These are phyloP conservation scores for Formicarius rufipectus DNA, from an alignment of 2,113 vertebrate species.

Conservation along the genomic window DNA sequence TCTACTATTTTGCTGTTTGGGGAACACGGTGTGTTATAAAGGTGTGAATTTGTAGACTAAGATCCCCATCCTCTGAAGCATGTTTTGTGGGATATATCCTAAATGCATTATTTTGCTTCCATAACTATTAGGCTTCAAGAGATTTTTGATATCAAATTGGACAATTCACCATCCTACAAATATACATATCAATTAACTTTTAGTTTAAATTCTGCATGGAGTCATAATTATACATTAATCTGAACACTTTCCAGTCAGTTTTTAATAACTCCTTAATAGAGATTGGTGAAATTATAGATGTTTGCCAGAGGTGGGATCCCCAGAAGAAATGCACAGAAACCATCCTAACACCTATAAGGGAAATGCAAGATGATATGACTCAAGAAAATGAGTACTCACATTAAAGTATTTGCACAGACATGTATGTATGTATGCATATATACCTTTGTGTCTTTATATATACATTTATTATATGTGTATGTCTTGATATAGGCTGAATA, in stretches of 20 bases:
- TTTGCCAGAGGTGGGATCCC: background rate
- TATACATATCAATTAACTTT: background rate
- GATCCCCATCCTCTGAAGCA: rapidly evolving
- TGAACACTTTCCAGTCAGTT: background rate
- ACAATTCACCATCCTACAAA: background rate
- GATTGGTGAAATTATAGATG: background rate
- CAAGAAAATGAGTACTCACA: background rate
- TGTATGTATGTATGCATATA: background rate
- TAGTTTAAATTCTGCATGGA: background rate
- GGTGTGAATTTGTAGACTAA: background rate
- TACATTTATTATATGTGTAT: no score
- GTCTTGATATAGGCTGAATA: background rate
- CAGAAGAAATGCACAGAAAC: background rate
- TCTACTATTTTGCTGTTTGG: background rate
- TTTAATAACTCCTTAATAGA: background rate
- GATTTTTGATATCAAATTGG: background rate
- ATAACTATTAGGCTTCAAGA: background rate
- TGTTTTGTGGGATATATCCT: background rate
- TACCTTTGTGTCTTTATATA: background rate
- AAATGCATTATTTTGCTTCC: background rate
- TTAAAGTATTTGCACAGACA: background rate
- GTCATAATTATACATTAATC: background rate
- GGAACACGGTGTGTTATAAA: background rate
- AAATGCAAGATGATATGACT: background rate
- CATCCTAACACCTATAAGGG: background rate